A percentile compares a stretch with the other conserved stretches of the same genome.
phyloP scores from a whole-genome alignment of 2,888 invertebrate species.

The Patella pellucida region DNA sequence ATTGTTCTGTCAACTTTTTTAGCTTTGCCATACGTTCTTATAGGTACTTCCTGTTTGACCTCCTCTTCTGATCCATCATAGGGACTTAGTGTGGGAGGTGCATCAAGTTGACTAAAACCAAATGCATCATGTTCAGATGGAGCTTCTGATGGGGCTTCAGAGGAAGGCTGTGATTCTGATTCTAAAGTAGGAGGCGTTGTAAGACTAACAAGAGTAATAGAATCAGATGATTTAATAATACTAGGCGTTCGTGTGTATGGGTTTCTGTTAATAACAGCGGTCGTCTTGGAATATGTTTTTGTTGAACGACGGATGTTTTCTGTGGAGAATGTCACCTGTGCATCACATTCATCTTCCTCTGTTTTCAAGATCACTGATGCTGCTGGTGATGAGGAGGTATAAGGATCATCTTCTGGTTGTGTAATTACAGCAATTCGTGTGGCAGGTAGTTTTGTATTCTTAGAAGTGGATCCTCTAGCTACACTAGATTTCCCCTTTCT shows the following conservation, averaged over 20 bases:
- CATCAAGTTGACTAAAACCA: neutral
- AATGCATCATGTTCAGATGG: neutral
- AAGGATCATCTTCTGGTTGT: slow-evolving; percentile 8
- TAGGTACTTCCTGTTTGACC: slow-evolving; percentile 11
- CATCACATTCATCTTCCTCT: slow-evolving; percentile 12
- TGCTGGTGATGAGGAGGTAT: neutral
- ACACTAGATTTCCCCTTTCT: slow-evolving; percentile 41
- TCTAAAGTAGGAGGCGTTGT: slow-evolving; percentile 15
- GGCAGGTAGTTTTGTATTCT: slow-evolving; percentile 27
- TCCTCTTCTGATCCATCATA: slow-evolving; percentile 21
- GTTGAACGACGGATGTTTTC: slow-evolving; percentile 17
- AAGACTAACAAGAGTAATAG: neutral
- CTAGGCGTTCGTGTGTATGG: slow-evolving; percentile 32
- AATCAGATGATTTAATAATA: neutral
- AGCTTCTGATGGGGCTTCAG: neutral
- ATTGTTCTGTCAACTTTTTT: neutral
- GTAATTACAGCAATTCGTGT: slow-evolving; percentile 31
- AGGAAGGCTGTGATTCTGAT: slow-evolving; percentile 7
- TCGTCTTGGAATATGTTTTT: slow-evolving; percentile 14
- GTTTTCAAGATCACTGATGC: slow-evolving; percentile 4
- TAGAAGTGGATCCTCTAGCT: slow-evolving; percentile 25
- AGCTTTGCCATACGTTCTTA: neutral
- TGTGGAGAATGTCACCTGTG: slow-evolving; percentile 6
- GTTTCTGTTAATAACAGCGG: slow-evolving; percentile 14
- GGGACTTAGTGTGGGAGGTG: slow-evolving; percentile 12